Evolutionary conservation across 2,113 vertebrate genomes (phyloP), one percentile per base, ranked within the genome.

Genomic region (Macaca nemestrina): DNA sequence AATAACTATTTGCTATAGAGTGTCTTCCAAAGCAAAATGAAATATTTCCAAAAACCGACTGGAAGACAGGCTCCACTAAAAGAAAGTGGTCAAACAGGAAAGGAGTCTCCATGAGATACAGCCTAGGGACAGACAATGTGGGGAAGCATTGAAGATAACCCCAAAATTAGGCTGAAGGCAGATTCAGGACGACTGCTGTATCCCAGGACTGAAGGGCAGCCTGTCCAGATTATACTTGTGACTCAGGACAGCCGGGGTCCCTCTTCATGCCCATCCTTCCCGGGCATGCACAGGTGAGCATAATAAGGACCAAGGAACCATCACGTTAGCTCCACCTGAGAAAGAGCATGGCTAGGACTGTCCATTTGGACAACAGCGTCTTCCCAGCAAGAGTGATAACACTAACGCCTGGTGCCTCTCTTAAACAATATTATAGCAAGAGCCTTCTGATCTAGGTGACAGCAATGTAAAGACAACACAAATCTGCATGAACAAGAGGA

Each of bases 1-100:
- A 97, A 90, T 68, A 95, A 95, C 40, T 38, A 48, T 48, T 79
- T 95, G 61, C 75, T n/a, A 8, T 68, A 22, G 7, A 90, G 32
- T 76, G 18, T 81, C 73, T 95, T 95, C 13, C 68, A 70, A 82
- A 76, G 67, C 40, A 86, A 73, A 76, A 75, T 43, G 14, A 50
- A 6, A 76, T 57, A 50, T 68, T 82, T 86, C 38, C 48, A 85
- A 73, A 92, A 83, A 27, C 27, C n/a, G 35, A 40, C 12, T 64
- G 40, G 45, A 75, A n/a, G 57, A 83, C 20, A 8, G 76, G 25
- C 23, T 68, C 32, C 35, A 20, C 20, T 14, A 23, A 64, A 75
- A 95, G 68, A 32, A 55, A 45, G 45, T 12, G 38, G 59, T 8
- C 43, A 35, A 17, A 64, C 67, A 90, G 82, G n/a, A 87, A 82